phyloP scores from a whole-genome alignment of 2,888 invertebrate species.

The Tillus elongatus region DNA sequence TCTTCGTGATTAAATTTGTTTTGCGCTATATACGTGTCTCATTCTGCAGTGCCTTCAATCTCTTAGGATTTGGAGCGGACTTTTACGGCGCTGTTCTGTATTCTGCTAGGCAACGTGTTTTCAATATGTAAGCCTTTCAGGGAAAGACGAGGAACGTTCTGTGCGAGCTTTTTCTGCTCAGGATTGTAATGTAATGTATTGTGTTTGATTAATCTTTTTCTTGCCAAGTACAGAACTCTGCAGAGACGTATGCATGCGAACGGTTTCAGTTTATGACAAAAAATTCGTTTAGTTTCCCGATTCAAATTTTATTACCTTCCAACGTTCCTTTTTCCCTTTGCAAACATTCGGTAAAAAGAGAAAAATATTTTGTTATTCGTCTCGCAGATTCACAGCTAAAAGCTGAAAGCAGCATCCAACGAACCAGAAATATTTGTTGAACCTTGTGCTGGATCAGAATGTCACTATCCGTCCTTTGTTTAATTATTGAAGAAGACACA shows the following conservation, averaged over 20 bases:
- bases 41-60: slow-evolving; percentile 23
- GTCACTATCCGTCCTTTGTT: too few species aligned
- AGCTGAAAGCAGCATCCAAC: too few species aligned
- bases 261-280: neutral
- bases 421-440: too few species aligned
- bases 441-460: too few species aligned
- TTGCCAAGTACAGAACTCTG: slow-evolving; percentile 2
- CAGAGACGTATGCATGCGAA: slow-evolving; percentile 1
- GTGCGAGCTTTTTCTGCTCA: neutral
- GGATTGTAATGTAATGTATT: slow-evolving; percentile 3
- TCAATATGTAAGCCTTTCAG: slow-evolving; percentile 3
- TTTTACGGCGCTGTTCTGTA: too few species aligned
- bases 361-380: too few species aligned
- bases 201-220: slow-evolving; percentile 3
- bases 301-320: neutral
- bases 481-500: too few species aligned
- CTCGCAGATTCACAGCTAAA: too few species aligned
- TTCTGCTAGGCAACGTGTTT: too few species aligned
- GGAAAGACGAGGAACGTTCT: too few species aligned
- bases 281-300: slow-evolving; percentile 1
- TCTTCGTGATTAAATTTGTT: slow-evolving; percentile 43
- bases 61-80: neutral
- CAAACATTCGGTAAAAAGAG: too few species aligned
- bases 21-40: slow-evolving; percentile 39
- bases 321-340: too few species aligned